A percentile compares a stretch with the other conserved stretches of the same genome.
phyloP scores from a whole-genome alignment of 2,113 vertebrate species.

The Bufo bufo region DNA sequence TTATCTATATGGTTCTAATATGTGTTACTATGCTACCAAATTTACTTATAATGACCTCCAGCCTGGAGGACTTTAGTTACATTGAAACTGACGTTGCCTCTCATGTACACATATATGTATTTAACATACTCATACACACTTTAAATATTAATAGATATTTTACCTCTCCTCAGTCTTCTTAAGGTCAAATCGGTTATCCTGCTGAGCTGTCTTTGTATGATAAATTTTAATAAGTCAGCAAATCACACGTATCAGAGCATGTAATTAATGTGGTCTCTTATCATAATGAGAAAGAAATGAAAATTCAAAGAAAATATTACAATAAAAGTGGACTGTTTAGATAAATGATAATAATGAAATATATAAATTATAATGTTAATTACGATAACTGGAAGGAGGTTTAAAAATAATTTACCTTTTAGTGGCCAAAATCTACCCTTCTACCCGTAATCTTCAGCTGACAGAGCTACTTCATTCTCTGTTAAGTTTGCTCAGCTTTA shows the following conservation, averaged over 20 bases:
- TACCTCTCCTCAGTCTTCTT: neutral
- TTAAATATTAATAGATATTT: neutral
- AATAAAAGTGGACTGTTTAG: neutral
- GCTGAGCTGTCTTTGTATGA: neutral
- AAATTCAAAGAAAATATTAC: neutral
- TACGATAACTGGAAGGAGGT: neutral
- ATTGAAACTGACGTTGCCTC: too few species aligned
- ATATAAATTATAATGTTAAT: neutral
- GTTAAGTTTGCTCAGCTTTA: too few species aligned
- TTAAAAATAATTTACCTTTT: neutral
- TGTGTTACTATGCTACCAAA: too few species aligned
- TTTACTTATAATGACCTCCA: too few species aligned
- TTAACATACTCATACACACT: too few species aligned
- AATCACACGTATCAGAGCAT: neutral
- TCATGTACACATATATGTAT: too few species aligned
- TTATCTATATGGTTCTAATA: too few species aligned
- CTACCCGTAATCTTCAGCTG: neutral
- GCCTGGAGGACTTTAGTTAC: too few species aligned
- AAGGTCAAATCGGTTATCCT: neutral
- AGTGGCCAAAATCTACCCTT: neutral
- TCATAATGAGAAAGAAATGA: neutral
- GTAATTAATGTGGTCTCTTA: slow-evolving; percentile 7
- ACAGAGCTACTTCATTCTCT: too few species aligned
- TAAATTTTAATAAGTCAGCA: slow-evolving; percentile 18
- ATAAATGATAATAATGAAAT: neutral